Percentiles rank a stretch among this genome's conserved stretches.
Evolutionary conservation across 2,888 invertebrate genomes (phyloP).

Genomic region (Machimus atricapillus): DNA sequence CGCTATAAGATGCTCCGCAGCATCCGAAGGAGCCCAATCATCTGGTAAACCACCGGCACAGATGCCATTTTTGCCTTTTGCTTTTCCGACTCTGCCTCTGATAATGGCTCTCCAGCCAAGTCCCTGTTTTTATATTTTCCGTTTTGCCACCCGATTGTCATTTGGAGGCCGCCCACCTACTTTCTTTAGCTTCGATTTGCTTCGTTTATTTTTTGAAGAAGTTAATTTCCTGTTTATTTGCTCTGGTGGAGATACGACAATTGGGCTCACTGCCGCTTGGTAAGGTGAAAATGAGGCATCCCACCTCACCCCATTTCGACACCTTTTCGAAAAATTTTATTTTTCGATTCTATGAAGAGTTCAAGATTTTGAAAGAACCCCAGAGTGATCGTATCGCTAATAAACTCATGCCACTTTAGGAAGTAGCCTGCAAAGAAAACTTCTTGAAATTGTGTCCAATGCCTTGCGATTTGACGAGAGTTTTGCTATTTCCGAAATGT

Average conservation of each 20-base stretch:
- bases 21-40: slow-evolving; percentile 18
- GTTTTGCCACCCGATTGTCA: slow-evolving; percentile 31
- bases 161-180: slow-evolving; percentile 1
- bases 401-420: not conserved
- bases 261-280: not conserved
- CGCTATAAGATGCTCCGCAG: not conserved
- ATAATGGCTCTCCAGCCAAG: slow-evolving; percentile 10
- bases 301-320: not conserved
- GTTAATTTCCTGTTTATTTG: slow-evolving; percentile 35
- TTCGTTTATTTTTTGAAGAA: slow-evolving; percentile 33
- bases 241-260: not conserved
- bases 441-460: not conserved
- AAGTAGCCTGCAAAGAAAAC: not conserved
- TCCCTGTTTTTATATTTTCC: slow-evolving; percentile 32
- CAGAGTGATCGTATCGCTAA: not conserved
- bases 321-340: not conserved
- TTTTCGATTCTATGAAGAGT: not conserved
- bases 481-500: slow-evolving; percentile 16
- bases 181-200: slow-evolving; percentile 18
- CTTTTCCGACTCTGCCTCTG: slow-evolving; percentile 25
- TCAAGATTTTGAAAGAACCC: not conserved
- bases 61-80: slow-evolving; percentile 18
- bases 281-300: not conserved
- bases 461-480: not conserved
- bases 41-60: slow-evolving; percentile 10